These are phyloP conservation scores for Plebejus anna DNA, from an alignment of 2,888 invertebrate genomes.

Conservation along the genomic window DNA sequence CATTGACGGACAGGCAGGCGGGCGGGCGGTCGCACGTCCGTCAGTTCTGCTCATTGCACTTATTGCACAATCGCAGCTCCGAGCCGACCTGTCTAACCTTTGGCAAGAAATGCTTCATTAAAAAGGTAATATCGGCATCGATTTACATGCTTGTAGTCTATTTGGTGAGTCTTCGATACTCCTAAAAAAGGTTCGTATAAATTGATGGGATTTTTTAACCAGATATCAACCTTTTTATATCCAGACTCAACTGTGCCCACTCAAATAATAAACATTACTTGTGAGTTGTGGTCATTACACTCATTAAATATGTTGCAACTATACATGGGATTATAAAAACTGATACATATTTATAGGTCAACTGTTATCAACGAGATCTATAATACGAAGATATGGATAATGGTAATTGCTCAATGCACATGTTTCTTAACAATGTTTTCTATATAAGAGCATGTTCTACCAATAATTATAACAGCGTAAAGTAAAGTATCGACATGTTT, in stretches of 20 bases:
- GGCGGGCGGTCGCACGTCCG: conserved; percentile 48
- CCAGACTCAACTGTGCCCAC: not conserved
- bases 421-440: conserved; percentile 25
- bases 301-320: not conserved
- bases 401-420: conserved; percentile 24
- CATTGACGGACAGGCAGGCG: conserved; percentile 38
- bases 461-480: not conserved
- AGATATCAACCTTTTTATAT: not conserved
- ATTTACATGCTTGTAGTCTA: conserved; percentile 11
- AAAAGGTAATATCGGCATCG: conserved; percentile 11
- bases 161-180: not conserved
- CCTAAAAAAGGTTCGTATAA: not conserved
- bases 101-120: conserved; percentile 32
- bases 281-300: not conserved
- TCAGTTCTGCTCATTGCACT: conserved; percentile 65
- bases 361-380: conserved; percentile 26
- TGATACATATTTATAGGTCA: conserved; percentile 31
- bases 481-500: conserved; percentile 32
- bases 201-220: not conserved
- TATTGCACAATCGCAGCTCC: conserved; percentile 51
- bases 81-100: conserved; percentile 39
- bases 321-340: conserved; percentile 3
- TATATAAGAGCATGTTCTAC: conserved; percentile 26
- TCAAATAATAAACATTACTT: not conserved
- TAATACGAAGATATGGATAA: conserved; percentile 24